Evolutionary conservation across 2,113 vertebrate species (phyloP).

Genomic region (Channa argus): DNA sequence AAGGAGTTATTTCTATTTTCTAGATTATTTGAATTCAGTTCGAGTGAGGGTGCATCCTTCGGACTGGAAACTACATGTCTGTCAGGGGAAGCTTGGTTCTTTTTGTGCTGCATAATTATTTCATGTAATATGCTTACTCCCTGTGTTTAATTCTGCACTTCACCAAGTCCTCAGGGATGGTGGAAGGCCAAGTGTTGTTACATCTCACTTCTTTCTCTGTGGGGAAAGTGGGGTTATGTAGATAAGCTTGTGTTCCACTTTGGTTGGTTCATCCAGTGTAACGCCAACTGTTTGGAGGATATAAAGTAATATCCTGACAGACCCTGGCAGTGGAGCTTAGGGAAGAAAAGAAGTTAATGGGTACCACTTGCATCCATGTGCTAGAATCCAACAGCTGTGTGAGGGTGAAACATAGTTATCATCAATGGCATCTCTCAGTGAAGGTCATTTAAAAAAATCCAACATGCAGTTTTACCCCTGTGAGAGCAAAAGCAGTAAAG

Average conservation of each 20-base stretch:
- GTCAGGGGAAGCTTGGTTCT: slow-evolving; percentile 14
- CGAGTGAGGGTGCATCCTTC: slow-evolving; percentile 3
- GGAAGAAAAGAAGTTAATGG: slow-evolving; percentile 46
- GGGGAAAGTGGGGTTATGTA: slow-evolving; percentile 51
- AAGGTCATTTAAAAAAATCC: slow-evolving; percentile 64
- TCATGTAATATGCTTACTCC: slow-evolving; percentile 32
- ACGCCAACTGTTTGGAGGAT: slow-evolving; percentile 15
- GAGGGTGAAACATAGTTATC: slow-evolving; percentile 49
- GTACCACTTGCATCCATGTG: slow-evolving; percentile 24
- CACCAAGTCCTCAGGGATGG: slow-evolving; percentile 15
- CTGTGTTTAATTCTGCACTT: slow-evolving; percentile 41
- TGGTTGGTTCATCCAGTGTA: slow-evolving; percentile 37
- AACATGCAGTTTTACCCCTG: slow-evolving; percentile 35
- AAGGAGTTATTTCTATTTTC: slow-evolving; percentile 12
- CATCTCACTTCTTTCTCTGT: slow-evolving; percentile 33
- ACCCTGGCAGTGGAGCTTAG: slow-evolving; percentile 26
- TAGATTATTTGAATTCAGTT: slow-evolving; percentile 10
- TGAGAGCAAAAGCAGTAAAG: slow-evolving; percentile 31
- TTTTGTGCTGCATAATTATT: slow-evolving; percentile 42
- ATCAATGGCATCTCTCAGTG: slow-evolving; percentile 53
- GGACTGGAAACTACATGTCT: slow-evolving; percentile 8
- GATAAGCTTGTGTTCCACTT: slow-evolving; percentile 51
- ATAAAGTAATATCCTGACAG: slow-evolving; percentile 40
- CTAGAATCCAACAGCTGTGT: slow-evolving; percentile 40
- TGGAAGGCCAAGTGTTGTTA: slow-evolving; percentile 42